phyloP scores from a whole-genome alignment of 2,888 invertebrate species.

The Morpho helenor region DNA sequence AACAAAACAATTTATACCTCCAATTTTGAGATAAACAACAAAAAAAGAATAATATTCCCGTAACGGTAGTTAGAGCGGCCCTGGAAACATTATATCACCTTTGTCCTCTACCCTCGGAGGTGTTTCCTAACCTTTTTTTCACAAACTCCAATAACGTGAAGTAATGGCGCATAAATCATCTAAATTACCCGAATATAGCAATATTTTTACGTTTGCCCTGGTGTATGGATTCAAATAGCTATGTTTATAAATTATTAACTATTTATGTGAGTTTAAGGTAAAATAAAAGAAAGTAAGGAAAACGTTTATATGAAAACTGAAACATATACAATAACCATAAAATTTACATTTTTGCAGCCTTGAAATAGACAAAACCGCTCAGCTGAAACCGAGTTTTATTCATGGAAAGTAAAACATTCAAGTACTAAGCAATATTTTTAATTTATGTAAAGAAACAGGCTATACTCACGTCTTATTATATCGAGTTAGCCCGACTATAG shows the following conservation, averaged over 20 bases:
- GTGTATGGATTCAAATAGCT: constrained; percentile 34
- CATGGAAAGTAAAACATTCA: too few relatives aligned
- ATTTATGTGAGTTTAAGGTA: constrained; percentile 6
- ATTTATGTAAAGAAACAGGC: too few relatives aligned
- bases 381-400: too few relatives aligned
- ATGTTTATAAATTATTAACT: constrained; percentile 22
- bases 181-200: constrained; percentile 55
- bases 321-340: too few relatives aligned
- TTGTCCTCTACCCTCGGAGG: constrained; percentile 28
- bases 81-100: constrained; percentile 25
- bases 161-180: constrained; percentile 60
- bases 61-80: constrained; percentile 24
- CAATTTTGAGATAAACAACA: constrained; percentile 24
- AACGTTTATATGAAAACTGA: too few relatives aligned
- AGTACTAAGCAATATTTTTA: too few relatives aligned
- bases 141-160: constrained; percentile 49
- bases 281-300: neutral
- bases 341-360: too few relatives aligned
- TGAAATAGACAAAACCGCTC: too few relatives aligned
- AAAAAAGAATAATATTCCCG: constrained; percentile 22
- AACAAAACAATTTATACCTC: constrained; percentile 19
- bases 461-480: too few relatives aligned
- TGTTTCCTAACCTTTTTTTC: constrained; percentile 28
- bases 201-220: constrained; percentile 29
- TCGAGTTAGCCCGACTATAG: too few relatives aligned